phyloP scores from a whole-genome alignment of 2,888 invertebrate species.

The Escarpia spicata region DNA sequence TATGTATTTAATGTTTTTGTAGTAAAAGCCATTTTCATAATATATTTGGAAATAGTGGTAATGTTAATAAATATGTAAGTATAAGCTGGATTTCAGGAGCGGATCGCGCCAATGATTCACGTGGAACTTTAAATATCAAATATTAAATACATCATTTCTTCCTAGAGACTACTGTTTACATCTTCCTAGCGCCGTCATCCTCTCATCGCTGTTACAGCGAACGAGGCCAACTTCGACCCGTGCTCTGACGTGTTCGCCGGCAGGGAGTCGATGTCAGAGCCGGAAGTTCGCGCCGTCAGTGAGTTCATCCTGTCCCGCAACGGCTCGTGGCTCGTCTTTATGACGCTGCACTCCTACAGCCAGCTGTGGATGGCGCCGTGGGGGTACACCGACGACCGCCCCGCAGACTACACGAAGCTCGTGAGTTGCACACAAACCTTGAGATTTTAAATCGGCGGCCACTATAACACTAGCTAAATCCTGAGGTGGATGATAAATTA shows the following conservation, averaged over 20 bases:
- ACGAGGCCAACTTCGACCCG: constrained; percentile 39
- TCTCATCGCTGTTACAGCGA: constrained; percentile 26
- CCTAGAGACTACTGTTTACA: no score
- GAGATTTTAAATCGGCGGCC: no score
- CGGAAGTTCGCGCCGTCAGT: constrained; percentile 39
- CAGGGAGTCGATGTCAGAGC: constrained; percentile 39
- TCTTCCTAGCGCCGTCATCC: background rate
- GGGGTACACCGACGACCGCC: constrained; percentile 56
- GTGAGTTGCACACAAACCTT: constrained; percentile 33
- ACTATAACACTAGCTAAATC: background rate
- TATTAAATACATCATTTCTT: no score
- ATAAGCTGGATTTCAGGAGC: no score
- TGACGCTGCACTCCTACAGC: constrained; percentile 80
- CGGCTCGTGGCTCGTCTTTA: constrained; percentile 64
- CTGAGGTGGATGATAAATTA: no score
- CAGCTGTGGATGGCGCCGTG: constrained; percentile 70
- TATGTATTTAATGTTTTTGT: no score
- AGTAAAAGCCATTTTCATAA: no score
- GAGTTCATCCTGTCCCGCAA: constrained; percentile 32
- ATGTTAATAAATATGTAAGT: no score
- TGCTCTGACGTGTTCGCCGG: constrained; percentile 46
- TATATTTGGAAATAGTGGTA: no score
- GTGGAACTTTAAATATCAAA: no score
- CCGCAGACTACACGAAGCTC: constrained; percentile 45
- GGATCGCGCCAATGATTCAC: no score